Percentiles rank a stretch among this genome's conserved stretches.
phyloP scores from a whole-genome alignment of 2,113 vertebrate genomes.

The Sylvilagus bachmani region DNA sequence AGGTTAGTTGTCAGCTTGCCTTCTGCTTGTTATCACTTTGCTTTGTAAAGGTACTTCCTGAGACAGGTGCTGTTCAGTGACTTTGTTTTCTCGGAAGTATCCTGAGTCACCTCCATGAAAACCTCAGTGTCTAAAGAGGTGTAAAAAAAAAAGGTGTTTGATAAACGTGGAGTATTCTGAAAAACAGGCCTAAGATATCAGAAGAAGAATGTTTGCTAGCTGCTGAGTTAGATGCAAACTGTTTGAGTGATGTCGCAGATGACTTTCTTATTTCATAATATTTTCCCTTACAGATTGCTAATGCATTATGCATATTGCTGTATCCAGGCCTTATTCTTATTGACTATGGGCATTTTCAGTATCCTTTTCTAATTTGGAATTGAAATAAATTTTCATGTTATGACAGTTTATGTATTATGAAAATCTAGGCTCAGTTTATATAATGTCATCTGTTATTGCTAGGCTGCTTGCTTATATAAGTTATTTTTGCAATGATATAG shows the following conservation, averaged over 20 bases:
- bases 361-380: conserved; percentile 91
- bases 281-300: conserved; percentile 89
- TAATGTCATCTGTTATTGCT: not conserved
- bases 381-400: not conserved
- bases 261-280: conserved; percentile 20
- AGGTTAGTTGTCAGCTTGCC: conserved; percentile 11
- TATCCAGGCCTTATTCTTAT: conserved; percentile 98
- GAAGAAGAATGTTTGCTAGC: not conserved
- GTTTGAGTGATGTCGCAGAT: not conserved
- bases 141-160: conserved; percentile 34
- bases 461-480: conserved; percentile 23
- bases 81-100: conserved; percentile 8
- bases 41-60: conserved; percentile 21
- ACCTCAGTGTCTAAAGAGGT: conserved; percentile 47
- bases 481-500: not conserved
- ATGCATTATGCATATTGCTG: conserved; percentile 93
- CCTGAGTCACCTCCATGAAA: not conserved
- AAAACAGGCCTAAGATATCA: not conserved
- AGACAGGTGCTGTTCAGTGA: conserved; percentile 19
- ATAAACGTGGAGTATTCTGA: conserved; percentile 30
- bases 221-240: not conserved
- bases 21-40: conserved; percentile 22
- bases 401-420: not conserved
- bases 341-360: conserved; percentile 99
- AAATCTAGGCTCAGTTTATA: not conserved